Percentiles rank a stretch among this genome's conserved stretches.
Conservation (phyloP, 2,888 invertebrate species). For the Gryllus longicercus region DNA sequence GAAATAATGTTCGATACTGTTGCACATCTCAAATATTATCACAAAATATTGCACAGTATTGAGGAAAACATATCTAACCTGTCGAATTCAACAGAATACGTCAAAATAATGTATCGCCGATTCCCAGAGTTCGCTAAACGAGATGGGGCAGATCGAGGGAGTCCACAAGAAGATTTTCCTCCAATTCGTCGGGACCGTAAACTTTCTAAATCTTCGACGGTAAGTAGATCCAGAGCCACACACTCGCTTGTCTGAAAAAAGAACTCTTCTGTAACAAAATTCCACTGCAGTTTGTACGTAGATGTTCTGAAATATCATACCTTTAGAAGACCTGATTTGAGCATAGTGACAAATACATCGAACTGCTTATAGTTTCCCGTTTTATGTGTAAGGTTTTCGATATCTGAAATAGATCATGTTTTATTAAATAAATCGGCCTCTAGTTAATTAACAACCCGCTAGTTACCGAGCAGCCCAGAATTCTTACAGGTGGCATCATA, state of each 20-base stretch:
- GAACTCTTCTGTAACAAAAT: background rate
- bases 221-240: slow-evolving; percentile 52
- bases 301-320: slow-evolving; percentile 41
- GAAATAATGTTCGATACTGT: no score
- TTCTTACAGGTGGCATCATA: slow-evolving; percentile 52
- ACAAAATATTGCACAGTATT: slow-evolving; percentile 28
- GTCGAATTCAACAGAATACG: slow-evolving; percentile 56
- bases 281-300: background rate
- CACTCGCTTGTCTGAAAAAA: slow-evolving; percentile 52
- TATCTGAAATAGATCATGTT: slow-evolving; percentile 45
- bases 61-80: slow-evolving; percentile 42
- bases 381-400: slow-evolving; percentile 55
- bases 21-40: background rate
- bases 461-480: no score
- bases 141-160: slow-evolving; percentile 19
- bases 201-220: slow-evolving; percentile 53
- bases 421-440: background rate
- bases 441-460: background rate
- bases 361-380: slow-evolving; percentile 57
- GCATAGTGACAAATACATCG: slow-evolving; percentile 54
- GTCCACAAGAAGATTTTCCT: slow-evolving; percentile 20
- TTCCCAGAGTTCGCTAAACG: slow-evolving; percentile 23
- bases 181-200: slow-evolving; percentile 47
- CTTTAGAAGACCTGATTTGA: slow-evolving; percentile 54
- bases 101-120: slow-evolving; percentile 53